phyloP scores from a whole-genome alignment of 2,797 vertebrate genomes.

The Tenualosa ilisha region DNA sequence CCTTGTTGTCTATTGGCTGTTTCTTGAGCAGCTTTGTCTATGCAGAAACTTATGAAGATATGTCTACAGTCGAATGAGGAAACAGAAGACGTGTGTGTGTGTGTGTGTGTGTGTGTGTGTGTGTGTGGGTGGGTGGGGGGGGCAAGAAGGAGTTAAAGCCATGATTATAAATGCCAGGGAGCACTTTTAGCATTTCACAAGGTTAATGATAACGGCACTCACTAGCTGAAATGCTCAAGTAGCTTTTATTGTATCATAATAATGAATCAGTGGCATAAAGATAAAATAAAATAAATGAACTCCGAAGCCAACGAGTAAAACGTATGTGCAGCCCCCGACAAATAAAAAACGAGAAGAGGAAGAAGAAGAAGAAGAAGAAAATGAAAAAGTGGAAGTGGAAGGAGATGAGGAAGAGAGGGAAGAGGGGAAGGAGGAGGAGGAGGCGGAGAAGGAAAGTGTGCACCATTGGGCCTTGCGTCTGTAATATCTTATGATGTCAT shows the following conservation, averaged over 20 bases:
- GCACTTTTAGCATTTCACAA: constrained; percentile 75
- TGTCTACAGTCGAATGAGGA: constrained; percentile 31
- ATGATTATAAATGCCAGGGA: constrained; percentile 71
- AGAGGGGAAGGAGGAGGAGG: constrained; percentile 33
- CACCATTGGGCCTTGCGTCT: constrained; percentile 54
- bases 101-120: constrained; percentile 37
- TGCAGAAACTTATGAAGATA: background rate
- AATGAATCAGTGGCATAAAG: constrained; percentile 80
- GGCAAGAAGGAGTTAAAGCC: constrained; percentile 72
- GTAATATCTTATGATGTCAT: constrained; percentile 78
- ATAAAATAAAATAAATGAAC: constrained; percentile 87
- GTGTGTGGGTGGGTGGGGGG: constrained; percentile 43
- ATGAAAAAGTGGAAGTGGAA: background rate
- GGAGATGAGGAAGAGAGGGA: background rate
- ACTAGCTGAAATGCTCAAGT: constrained; percentile 83
- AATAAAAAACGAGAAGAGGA: constrained; percentile 55
- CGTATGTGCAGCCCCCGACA: constrained; percentile 64
- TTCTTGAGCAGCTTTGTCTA: no score
- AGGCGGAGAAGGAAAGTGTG: background rate
- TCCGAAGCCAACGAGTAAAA: constrained; percentile 79
- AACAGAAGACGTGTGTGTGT: background rate
- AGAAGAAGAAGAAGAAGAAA: constrained; percentile 1
- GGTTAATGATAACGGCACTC: constrained; percentile 84
- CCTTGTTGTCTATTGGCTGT: no score
- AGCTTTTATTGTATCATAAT: constrained; percentile 88